A percentile compares a stretch with the other conserved stretches of the same genome.
Conservation (phyloP, 2,888 invertebrate genomes). For the Sinodicranocentrus sp. region DNA sequence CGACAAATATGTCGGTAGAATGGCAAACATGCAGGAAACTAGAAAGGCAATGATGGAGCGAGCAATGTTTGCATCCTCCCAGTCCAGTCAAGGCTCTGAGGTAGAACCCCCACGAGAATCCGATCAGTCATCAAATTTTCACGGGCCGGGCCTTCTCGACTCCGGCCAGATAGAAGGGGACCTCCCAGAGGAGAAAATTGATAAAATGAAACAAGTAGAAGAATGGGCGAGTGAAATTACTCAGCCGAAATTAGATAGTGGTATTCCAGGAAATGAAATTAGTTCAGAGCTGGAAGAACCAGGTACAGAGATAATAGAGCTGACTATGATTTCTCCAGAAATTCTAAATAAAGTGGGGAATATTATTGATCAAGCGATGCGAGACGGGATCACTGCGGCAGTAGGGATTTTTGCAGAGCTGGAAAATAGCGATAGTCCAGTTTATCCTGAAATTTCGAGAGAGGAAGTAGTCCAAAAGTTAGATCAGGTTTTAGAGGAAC, state of each 20-base stretch:
- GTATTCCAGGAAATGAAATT: not conserved
- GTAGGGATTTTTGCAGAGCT: conserved; percentile 21
- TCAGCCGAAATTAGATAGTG: no score
- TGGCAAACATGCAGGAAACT: conserved; percentile 45
- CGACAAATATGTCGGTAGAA: conserved; percentile 48
- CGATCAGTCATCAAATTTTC: conserved; percentile 65
- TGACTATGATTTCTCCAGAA: not conserved
- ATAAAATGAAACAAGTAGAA: conserved; percentile 67
- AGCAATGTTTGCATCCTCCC: conserved; percentile 46
- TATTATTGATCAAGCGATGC: conserved; percentile 57
- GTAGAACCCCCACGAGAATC: conserved; percentile 6
- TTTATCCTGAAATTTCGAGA: not conserved
- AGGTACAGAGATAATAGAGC: not conserved
- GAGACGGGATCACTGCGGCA: conserved; percentile 28
- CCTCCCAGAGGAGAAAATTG: conserved; percentile 21
- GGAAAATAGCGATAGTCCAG: not conserved
- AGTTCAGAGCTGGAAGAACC: conserved; percentile 28
- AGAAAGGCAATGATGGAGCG: conserved; percentile 47
- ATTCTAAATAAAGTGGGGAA: not conserved
- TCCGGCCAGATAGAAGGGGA: conserved; percentile 53
- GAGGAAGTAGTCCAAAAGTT: conserved; percentile 4
- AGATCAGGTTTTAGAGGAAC: conserved; percentile 35
- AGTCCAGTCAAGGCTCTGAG: conserved; percentile 54
- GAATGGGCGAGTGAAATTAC: conserved; percentile 40
- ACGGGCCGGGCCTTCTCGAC: conserved; percentile 67